These are phyloP conservation scores for Aelia acuminata DNA, from an alignment of 2,888 invertebrate genomes.

Conservation along the genomic window DNA sequence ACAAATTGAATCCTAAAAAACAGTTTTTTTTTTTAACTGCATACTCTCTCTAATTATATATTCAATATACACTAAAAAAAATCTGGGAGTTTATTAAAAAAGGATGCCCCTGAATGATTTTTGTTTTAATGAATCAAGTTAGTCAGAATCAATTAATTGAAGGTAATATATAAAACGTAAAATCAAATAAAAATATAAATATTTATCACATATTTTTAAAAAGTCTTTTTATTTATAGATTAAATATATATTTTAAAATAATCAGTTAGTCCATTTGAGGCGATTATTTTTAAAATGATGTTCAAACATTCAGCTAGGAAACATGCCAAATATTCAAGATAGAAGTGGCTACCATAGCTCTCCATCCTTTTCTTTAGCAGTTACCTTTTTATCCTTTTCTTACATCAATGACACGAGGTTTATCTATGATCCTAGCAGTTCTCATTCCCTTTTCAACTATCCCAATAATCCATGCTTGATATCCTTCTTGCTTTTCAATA, in stretches of 20 bases:
- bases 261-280: not conserved
- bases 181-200: constrained; percentile 31
- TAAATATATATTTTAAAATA: constrained; percentile 9
- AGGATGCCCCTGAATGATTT: too few species aligned
- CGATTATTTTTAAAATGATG: not conserved
- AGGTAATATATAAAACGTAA: not conserved
- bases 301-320: not conserved
- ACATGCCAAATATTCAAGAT: not conserved
- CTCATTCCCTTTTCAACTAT: constrained; percentile 95
- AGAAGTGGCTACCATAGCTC: constrained; percentile 69
- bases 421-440: constrained; percentile 93
- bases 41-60: not conserved
- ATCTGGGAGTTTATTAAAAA: not conserved
- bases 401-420: constrained; percentile 95
- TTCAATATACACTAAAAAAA: not conserved
- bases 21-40: not conserved
- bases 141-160: not conserved
- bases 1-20: not conserved
- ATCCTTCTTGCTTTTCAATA: constrained; percentile 94
- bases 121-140: not conserved
- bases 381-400: too few species aligned
- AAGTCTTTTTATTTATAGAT: constrained; percentile 27
- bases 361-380: constrained; percentile 81
- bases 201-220: constrained; percentile 18
- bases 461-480: constrained; percentile 97